Evolutionary conservation across 2,797 vertebrate genomes (phyloP), one percentile per base, ranked within the genome.

Genomic region (Furcifer pardalis): DNA sequence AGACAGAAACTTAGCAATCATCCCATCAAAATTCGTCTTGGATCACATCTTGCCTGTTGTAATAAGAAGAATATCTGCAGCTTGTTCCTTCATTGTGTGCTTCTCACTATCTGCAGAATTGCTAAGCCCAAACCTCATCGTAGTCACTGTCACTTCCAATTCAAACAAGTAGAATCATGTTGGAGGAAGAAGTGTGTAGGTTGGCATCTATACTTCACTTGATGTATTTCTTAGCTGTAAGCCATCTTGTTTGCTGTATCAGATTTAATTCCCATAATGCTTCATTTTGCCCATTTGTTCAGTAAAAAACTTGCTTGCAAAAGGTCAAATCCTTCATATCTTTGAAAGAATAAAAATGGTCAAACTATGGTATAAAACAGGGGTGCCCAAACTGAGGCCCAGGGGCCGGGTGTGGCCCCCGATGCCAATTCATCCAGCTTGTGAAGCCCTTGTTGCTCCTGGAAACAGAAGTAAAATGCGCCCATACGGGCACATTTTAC

Each of bases 221-320:
- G 65, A 19, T 27, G 52, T 32, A 32, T 30, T 46, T 60, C 35
- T 69, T 84, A 62, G 42, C 63, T 2, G 32, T 42, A 79, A n/a
- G 56, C 52, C 77, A 40, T 27, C 23, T n/a, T 23, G 32, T 4
- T 8, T 56, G 46, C 13, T 78, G 23, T 46, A 46, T 40, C 59
- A 42, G 65, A 56, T 40, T 3, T 44, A 59, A 32, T 76, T 68
- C 15, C 71, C n/a, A 83, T 79, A 76, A 40, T 66, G 86, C 52
- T 1, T 77, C 72, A 44, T 89, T 87, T 59, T 86, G 56, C 88
- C 84, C 89, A 80, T 89, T 89, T 92, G 60, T 77, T 84, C 90
- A 77, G 42, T 17, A 46, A 19, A 46, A 7, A 0, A 68, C 84
- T 10, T 25, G 10, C 69, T 71, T 79, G 21, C 15, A 56, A 37